Evolutionary conservation across 2,113 vertebrate genomes (phyloP), one percentile per base, ranked within the genome.

Genomic region (Pogona vitticeps): DNA sequence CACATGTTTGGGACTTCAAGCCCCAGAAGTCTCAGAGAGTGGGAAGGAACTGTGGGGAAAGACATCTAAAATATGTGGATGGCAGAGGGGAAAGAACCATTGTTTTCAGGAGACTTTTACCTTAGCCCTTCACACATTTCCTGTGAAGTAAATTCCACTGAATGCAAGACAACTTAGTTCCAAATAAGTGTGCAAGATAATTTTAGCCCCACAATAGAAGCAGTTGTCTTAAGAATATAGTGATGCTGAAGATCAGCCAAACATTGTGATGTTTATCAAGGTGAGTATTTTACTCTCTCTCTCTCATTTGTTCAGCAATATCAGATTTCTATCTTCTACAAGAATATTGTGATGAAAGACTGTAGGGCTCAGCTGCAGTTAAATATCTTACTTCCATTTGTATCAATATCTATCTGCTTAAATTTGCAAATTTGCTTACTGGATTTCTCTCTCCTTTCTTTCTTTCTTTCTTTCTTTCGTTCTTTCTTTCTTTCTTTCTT

Each of bases 351-450:
- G 31, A 33, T 61, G 36, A 73, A 3, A 72, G 58, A 67, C 26
- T 33, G 81, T 46, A 26, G 23, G n/a, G 59, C 33, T 73, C 31
- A 65, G 31, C 17, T 23, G 6, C 63, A 28, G 68, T 12, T 38
- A 33, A 76, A 76, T 67, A 80, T 84, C 23, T 78, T 86, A 92
- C 82, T 92, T 85, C 6, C 76, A 82, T 83, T 63, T 67, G 9
- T 38, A 70, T 77, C 72, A 80, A 58, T 63, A 91, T 17, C 20
- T 59, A 59, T 75, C n/a, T 82, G 81, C 88, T 90, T 90, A 91
- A 85, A 87, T 73, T 68, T 26, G 10, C 28, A 91, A 85, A 87
- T 73, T 68, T 26, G 10, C 28, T 31, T 12, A 31, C 10, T 31
- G 12, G 28, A 31, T 68, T 28, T 68, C 26, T 68, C 26, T 31